Conservation (phyloP, 2,113 vertebrate genomes). For the Typhlomys cinereus region DNA sequence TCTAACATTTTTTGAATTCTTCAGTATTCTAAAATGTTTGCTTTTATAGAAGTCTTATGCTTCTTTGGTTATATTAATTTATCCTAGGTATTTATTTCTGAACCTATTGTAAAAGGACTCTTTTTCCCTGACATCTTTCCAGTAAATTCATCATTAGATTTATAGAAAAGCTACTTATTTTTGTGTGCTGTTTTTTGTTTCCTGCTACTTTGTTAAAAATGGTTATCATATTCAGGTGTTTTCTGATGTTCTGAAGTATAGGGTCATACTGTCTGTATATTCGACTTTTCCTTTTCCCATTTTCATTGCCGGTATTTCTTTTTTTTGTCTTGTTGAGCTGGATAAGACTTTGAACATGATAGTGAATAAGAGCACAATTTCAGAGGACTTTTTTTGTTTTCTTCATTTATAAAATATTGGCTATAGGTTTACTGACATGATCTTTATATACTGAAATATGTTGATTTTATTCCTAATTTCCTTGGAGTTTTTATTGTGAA, state of each 20-base stretch:
- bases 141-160: not conserved
- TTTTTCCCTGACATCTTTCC: not conserved
- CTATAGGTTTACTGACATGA: too few relatives aligned
- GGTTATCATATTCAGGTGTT: not conserved
- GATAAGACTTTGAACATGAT: not conserved
- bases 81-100: not conserved
- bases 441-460: too few relatives aligned
- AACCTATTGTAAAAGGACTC: not conserved
- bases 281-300: not conserved
- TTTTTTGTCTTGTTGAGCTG: not conserved
- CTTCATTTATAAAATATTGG: too few relatives aligned
- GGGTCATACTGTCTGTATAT: not conserved
- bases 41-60: not conserved
- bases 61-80: not conserved
- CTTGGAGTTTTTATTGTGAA: too few relatives aligned
- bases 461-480: too few relatives aligned
- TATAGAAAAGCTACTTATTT: not conserved
- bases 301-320: not conserved
- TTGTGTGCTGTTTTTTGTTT: not conserved
- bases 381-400: too few relatives aligned
- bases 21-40: too few relatives aligned
- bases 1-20: too few relatives aligned
- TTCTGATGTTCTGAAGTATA: not conserved
- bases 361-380: not conserved
- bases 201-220: not conserved